phyloP scores from a whole-genome alignment of 2,797 vertebrate species.

The Cyprinella venusta region DNA sequence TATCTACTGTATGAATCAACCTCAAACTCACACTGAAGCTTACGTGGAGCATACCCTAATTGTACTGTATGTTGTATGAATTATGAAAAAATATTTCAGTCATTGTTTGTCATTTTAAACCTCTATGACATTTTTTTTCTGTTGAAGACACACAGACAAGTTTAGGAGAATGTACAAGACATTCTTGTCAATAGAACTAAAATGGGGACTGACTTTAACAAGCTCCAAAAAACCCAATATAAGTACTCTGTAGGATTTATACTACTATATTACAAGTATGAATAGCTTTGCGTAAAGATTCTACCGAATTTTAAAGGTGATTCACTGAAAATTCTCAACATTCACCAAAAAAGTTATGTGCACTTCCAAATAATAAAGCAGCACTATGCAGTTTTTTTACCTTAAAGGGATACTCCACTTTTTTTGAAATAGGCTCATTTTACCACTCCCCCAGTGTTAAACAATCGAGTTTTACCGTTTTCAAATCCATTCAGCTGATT shows the following conservation, averaged over 20 bases:
- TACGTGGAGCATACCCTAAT: not conserved
- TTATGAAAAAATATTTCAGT: not conserved
- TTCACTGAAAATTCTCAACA: not conserved
- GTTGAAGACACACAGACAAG: not conserved
- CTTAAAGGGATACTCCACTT: too few relatives aligned
- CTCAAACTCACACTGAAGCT: constrained; percentile 3
- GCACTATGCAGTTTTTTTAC: too few relatives aligned
- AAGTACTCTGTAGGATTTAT: not conserved
- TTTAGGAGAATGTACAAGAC: not conserved
- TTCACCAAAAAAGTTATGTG: not conserved
- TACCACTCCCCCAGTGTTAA: too few relatives aligned
- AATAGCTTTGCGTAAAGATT: not conserved
- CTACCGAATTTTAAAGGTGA: not conserved
- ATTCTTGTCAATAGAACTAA: not conserved
- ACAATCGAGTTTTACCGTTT: too few relatives aligned
- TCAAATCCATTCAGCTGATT: too few relatives aligned
- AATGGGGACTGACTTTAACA: not conserved
- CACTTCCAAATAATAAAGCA: not conserved
- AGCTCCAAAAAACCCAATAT: not conserved
- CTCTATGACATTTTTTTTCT: not conserved
- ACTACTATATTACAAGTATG: not conserved
- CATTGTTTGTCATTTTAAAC: not conserved
- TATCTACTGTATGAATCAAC: not conserved
- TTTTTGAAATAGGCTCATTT: too few relatives aligned
- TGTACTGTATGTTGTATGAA: not conserved